Base-by-base conservation (phyloP, 1,140 invertebrate species). In the Maniola jurtina region DNA sequence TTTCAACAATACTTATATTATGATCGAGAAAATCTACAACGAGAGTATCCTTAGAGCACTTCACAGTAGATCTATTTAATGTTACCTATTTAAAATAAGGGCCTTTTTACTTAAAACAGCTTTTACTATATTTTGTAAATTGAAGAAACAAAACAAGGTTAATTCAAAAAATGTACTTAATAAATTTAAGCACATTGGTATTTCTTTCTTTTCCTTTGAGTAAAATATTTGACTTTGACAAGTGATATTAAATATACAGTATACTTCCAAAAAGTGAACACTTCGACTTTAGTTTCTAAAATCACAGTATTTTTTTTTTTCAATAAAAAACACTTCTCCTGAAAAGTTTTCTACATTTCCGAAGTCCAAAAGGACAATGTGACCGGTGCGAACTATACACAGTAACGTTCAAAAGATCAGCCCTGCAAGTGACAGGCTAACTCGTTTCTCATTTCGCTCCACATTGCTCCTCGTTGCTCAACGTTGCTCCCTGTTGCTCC, bases 1-100 rank as follows among this genome's bases (percentile, higher is more conserved):
- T 63, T 55, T 59, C 38, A 59, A 52, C 64, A 58, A 54, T 65
- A 63, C 56, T 65, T 42, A 35, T 58, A 48, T 61, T 36, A 47
- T 61, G n/a, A 52, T 36, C 45, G 34, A 25, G 33, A 50, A 42
- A 42, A 11, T 42, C 40, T 42, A 42, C 10, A 42, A 42, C 40
- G 3, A 6, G 40, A 11, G 40, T 42, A 42, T 42, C 10, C 3
- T 8, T 42, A 11, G 40, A 6, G 6, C 11, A 6, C 40, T 42
- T 42, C 40, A 11, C 6, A 42, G 40, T 3, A 42, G 3, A n/a
- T n/a, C n/a, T n/a, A n/a, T n/a, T n/a, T n/a, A n/a, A n/a, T 42
- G 40, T 42, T 6, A 9, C 11, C 40, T 42, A 42, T 42, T 42
- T 42, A n/a, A n/a, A n/a, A n/a, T n/a, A n/a, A n/a, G n/a, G n/a